phyloP scores from a whole-genome alignment of 2,797 vertebrate species.

The Neosalanx taihuensis region DNA sequence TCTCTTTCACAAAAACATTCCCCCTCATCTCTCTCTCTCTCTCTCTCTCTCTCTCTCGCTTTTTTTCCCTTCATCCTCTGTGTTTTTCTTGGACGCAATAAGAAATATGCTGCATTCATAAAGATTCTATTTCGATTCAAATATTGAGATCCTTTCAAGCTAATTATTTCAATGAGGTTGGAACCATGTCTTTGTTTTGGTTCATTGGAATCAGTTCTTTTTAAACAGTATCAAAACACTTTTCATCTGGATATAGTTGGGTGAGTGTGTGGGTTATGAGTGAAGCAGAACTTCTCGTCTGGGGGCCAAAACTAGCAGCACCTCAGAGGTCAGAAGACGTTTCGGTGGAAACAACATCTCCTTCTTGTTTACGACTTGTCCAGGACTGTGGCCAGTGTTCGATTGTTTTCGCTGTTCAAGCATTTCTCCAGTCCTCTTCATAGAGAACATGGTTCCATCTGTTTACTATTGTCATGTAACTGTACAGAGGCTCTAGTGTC shows the following conservation, averaged over 20 bases:
- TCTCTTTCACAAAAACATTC: neutral
- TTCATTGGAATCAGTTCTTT: neutral
- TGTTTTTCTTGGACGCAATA: conserved; percentile 13
- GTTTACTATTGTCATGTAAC: conserved; percentile 6
- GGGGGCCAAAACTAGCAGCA: conserved; percentile 47
- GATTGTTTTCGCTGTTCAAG: conserved; percentile 40
- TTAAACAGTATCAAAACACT: neutral
- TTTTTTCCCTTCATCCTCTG: conserved; percentile 20
- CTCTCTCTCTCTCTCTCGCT: conserved; percentile 11
- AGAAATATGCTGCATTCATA: too few species aligned
- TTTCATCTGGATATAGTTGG: neutral
- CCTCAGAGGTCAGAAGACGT: conserved; percentile 49
- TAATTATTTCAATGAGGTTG: too few species aligned
- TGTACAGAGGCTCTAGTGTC: conserved; percentile 29
- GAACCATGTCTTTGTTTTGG: conserved; percentile 16
- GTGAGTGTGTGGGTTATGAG: conserved; percentile 40
- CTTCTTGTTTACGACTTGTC: conserved; percentile 55
- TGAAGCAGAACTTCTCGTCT: conserved; percentile 40
- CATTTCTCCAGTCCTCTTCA: conserved; percentile 25
- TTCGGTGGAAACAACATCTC: conserved; percentile 50
- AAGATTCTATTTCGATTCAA: too few species aligned
- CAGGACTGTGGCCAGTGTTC: conserved; percentile 24
- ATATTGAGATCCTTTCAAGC: too few species aligned
- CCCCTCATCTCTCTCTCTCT: neutral
- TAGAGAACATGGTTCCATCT: conserved; percentile 11